Percentiles rank a stretch among this genome's conserved stretches.
phyloP scores from a whole-genome alignment of 2,888 invertebrate genomes.

The Scaptomyza flava region DNA sequence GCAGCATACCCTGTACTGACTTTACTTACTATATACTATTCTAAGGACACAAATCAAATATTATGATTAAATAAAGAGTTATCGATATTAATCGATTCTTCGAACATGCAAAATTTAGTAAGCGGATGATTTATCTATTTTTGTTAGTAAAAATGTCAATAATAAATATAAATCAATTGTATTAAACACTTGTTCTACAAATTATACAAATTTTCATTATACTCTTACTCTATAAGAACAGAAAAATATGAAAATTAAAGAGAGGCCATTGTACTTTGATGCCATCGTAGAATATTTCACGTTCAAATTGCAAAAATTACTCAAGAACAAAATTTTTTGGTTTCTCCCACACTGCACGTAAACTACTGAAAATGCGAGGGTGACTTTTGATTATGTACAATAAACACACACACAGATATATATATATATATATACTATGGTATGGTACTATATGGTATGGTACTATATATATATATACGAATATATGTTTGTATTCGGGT shows the following conservation, averaged over 20 bases:
- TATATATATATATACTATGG: not conserved
- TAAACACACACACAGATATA: not conserved
- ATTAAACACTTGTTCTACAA: not conserved
- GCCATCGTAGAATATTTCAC: not conserved
- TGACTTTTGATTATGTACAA: slow-evolving; percentile 38
- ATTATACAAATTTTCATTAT: not conserved
- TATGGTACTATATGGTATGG: too few relatives aligned
- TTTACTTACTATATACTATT: too few relatives aligned
- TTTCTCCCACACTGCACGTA: not conserved
- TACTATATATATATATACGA: not conserved
- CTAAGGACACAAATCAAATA: too few relatives aligned
- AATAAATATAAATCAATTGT: too few relatives aligned
- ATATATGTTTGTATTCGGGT: not conserved
- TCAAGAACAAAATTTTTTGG: not conserved
- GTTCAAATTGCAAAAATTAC: slow-evolving; percentile 4
- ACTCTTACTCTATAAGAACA: too few relatives aligned
- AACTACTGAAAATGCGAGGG: slow-evolving; percentile 25
- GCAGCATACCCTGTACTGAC: slow-evolving; percentile 6
- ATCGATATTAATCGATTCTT: not conserved
- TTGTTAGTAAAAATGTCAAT: too few relatives aligned
- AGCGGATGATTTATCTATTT: not conserved
- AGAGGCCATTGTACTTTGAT: not conserved
- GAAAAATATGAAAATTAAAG: not conserved
- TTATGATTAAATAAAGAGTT: too few relatives aligned
- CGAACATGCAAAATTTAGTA: too few relatives aligned